phyloP scores from a whole-genome alignment of 2,113 vertebrate species.

The Murina feae region DNA sequence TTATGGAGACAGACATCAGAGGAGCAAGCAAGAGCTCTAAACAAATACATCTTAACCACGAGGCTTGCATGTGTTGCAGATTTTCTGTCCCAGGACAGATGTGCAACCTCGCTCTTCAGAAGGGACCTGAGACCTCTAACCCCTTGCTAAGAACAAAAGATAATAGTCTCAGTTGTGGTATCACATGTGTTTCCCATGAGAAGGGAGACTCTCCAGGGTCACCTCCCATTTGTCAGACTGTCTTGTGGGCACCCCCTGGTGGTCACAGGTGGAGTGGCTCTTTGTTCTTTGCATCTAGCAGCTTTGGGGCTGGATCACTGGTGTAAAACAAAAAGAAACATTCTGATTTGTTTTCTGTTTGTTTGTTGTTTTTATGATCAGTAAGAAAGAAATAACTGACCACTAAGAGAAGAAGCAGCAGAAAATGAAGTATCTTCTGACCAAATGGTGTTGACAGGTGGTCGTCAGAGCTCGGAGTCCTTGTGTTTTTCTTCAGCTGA shows the following conservation, averaged over 20 bases:
- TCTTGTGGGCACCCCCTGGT: slow-evolving; percentile 47
- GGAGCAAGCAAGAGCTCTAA: neutral
- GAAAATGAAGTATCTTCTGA: neutral
- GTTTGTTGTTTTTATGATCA: neutral
- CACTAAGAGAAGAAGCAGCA: neutral
- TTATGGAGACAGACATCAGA: neutral
- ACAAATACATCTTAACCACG: neutral
- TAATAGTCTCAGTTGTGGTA: slow-evolving; percentile 1
- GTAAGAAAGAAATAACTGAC: slow-evolving; percentile 13
- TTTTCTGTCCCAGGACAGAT: slow-evolving; percentile 42
- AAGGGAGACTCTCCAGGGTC: neutral
- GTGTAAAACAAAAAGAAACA: slow-evolving; percentile 26
- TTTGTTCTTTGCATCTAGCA: neutral
- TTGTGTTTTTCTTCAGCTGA: slow-evolving; percentile 3
- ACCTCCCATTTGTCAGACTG: neutral
- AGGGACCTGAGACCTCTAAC: slow-evolving; percentile 35
- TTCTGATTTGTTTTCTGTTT: neutral
- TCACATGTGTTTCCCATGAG: slow-evolving; percentile 42
- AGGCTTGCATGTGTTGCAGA: slow-evolving; percentile 39
- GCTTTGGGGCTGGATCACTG: neutral
- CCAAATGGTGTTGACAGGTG: slow-evolving; percentile 18
- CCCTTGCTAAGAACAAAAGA: slow-evolving; percentile 49
- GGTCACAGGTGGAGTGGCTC: neutral
- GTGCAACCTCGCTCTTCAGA: slow-evolving; percentile 32
- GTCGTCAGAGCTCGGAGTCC: neutral